phyloP scores from a whole-genome alignment of 2,888 invertebrate genomes.

The Timema cristinae region DNA sequence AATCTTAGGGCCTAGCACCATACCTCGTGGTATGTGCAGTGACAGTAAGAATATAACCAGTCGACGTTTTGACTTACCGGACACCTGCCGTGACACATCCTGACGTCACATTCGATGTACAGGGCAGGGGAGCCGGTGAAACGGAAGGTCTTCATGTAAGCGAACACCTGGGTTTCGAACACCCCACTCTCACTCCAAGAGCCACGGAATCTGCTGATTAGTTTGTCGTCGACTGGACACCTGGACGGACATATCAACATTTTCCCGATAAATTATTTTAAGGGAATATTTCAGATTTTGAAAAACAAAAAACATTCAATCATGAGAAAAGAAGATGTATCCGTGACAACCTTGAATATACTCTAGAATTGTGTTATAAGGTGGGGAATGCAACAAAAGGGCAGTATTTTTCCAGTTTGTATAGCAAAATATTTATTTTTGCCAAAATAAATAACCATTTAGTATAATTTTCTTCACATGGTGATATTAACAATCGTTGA shows the following conservation, averaged over 20 bases:
- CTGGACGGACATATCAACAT: conserved; percentile 45
- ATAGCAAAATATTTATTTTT: no score
- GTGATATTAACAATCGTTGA: no score
- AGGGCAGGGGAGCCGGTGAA: conserved; percentile 92
- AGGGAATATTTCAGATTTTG: background rate
- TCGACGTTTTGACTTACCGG: conserved; percentile 60
- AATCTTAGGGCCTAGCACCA: no score
- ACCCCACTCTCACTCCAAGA: conserved; percentile 89
- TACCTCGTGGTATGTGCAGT: no score
- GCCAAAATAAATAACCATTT: no score
- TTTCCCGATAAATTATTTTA: background rate
- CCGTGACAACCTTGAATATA: no score
- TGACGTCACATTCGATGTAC: conserved; percentile 90
- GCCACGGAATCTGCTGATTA: conserved; percentile 87
- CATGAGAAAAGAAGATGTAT: background rate
- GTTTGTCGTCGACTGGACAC: conserved; percentile 88
- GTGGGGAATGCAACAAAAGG: no score
- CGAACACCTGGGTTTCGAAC: conserved; percentile 90
- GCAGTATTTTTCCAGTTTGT: no score
- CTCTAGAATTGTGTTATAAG: no score
- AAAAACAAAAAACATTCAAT: background rate
- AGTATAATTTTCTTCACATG: no score
- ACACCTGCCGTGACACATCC: conserved; percentile 93
- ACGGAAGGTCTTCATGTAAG: conserved; percentile 91
- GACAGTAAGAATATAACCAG: no score